Conservation (phyloP, 2,888 invertebrate species). For the Meganola albula region DNA sequence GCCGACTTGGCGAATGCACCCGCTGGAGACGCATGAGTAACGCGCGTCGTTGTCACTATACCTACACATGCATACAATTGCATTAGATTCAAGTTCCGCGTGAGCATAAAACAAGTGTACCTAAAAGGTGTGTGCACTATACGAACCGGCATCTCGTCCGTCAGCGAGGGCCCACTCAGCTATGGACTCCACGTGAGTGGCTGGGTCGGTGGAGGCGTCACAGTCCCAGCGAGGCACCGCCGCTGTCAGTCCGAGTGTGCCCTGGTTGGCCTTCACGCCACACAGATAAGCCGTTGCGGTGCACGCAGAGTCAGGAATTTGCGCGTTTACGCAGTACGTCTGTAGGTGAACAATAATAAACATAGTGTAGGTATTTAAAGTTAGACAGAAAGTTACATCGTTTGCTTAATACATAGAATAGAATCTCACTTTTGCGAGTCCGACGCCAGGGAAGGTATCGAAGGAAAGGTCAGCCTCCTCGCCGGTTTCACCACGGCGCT, state of each 20-base stretch:
- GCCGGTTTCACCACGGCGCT: slow-evolving; percentile 68
- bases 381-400: no score
- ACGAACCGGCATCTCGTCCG: slow-evolving; percentile 48
- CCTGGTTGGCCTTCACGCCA: slow-evolving; percentile 81
- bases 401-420: no score
- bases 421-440: slow-evolving; percentile 83
- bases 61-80: slow-evolving; percentile 49
- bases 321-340: slow-evolving; percentile 77
- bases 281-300: slow-evolving; percentile 82
- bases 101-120: neutral
- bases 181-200: slow-evolving; percentile 79
- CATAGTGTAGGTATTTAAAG: no score
- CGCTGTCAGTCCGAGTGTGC: slow-evolving; percentile 81
- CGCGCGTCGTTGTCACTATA: slow-evolving; percentile 83
- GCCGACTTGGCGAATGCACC: slow-evolving; percentile 75
- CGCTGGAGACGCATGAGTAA: slow-evolving; percentile 86
- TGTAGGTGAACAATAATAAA: no score
- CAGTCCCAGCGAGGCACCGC: slow-evolving; percentile 79
- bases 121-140: slow-evolving; percentile 35
- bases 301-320: slow-evolving; percentile 84
- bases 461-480: slow-evolving; percentile 79
- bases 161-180: slow-evolving; percentile 79
- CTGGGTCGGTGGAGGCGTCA: slow-evolving; percentile 61
- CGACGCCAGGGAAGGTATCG: slow-evolving; percentile 79
- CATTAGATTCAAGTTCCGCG: neutral